Base-by-base conservation (phyloP, 2,797 vertebrate species). In the Betta splendens region DNA sequence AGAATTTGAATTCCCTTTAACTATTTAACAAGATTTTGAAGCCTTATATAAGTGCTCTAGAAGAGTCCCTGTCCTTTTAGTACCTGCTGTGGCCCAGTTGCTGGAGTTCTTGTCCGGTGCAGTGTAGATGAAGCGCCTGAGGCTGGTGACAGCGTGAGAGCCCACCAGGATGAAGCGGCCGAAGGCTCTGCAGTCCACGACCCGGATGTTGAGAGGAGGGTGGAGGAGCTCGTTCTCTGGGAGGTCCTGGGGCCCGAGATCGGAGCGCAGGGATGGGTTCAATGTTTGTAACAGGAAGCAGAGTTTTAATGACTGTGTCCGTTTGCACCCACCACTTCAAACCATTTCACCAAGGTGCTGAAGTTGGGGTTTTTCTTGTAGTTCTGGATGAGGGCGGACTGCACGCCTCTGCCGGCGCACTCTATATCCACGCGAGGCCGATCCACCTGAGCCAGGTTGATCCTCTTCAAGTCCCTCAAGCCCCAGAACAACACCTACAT, bases 301-400 rank as follows among this genome's bases (percentile, higher is more conserved):
- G n/a, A 10, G n/a, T 47, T 1, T 7, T 21, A 25, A 1, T 2
- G 0, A 3, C 9, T 23, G 51, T 7, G 0, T 15, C 28, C 3
- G 4, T 9, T 23, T 40, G 3, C 17, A 90, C 95, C 93, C 73
- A 99, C 98, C 94, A 99, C 98, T 86, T 99, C 98, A 36, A 99
- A 99, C 95, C 95, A 98, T 86, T 99, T 99, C 61, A 98, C 97
- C 55, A 99, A 77, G 3, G 94, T 97, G 92, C 91, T 95, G 81
- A 99, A 99, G 83, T 99, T 99, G 44, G 98, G 97, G 81, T 98
- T 99, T 78, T 98, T 98, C 91, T 98, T 98, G 87, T 97, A 99
- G 88, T 98, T 98, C 69, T 94, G 95, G 83, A 98, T 99, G 57
- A 96, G 91, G 7, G 91, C 91, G 0, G 98, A 99, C 72, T 99